These are phyloP conservation scores for Lemur catta DNA, from an alignment of 2,797 vertebrate genomes.

Conservation along the genomic window DNA sequence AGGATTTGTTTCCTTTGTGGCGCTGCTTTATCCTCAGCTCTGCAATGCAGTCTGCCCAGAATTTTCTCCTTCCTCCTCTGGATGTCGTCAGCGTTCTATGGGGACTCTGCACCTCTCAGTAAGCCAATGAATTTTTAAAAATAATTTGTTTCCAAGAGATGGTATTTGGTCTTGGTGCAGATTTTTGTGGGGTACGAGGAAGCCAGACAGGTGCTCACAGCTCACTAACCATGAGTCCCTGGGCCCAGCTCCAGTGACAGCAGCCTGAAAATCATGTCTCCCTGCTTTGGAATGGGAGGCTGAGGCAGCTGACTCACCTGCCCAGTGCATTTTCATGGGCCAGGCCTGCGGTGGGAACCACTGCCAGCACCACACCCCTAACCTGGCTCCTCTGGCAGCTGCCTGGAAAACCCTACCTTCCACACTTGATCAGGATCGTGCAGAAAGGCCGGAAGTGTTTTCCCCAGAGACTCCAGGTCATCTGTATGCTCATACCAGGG, in stretches of 20 bases:
- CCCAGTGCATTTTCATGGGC: not conserved
- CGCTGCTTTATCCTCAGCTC: not conserved
- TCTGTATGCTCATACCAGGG: not conserved
- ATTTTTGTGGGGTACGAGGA: not conserved
- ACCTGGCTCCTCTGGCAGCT: fast-evolving
- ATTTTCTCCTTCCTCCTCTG: not conserved
- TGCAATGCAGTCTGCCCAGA: not conserved
- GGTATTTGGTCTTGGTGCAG: not conserved
- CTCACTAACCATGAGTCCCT: not conserved
- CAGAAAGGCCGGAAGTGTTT: not conserved
- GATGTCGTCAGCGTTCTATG: not conserved
- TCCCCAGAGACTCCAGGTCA: not conserved
- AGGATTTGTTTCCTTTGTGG: not conserved
- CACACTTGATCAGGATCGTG: not conserved
- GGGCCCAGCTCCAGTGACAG: not conserved
- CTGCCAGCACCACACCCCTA: fast-evolving
- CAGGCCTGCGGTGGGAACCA: fast-evolving
- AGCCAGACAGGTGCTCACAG: not conserved
- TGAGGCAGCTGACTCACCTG: not conserved
- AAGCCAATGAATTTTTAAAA: conserved; percentile 51
- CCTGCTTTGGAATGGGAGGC: not conserved
- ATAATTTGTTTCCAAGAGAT: conserved; percentile 20
- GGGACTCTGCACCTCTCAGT: not conserved
- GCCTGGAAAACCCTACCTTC: not conserved
- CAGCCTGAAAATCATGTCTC: not conserved